phyloP scores from a whole-genome alignment of 2,113 vertebrate genomes.

The Lathamus discolor region DNA sequence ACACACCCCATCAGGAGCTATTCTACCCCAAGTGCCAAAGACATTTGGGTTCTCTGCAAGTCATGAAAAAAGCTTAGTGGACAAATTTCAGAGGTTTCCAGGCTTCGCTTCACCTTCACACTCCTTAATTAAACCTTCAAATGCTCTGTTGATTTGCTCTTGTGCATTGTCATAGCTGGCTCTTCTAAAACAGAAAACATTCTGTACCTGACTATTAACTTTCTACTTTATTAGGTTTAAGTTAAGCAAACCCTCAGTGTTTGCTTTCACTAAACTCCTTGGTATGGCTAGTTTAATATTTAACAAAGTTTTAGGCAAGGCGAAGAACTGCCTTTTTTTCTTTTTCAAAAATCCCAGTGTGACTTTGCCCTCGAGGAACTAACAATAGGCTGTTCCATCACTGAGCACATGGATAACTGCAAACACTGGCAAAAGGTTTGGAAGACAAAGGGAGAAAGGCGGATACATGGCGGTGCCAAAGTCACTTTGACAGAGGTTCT shows the following conservation, averaged over 20 bases:
- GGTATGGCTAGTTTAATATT: conserved; percentile 52
- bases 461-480: neutral
- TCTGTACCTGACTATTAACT: conserved; percentile 20
- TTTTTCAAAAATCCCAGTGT: conserved; percentile 16
- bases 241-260: conserved; percentile 28
- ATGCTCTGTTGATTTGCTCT: neutral
- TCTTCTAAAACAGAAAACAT: neutral
- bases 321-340: conserved; percentile 4
- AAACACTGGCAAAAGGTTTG: conserved; percentile 27
- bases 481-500: conserved; percentile 61
- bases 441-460: conserved; percentile 50
- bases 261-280: conserved; percentile 52
- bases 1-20: neutral
- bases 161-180: neutral
- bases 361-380: conserved; percentile 50
- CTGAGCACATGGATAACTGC: conserved; percentile 61
- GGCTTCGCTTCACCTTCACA: neutral
- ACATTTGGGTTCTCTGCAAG: neutral
- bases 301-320: conserved; percentile 48
- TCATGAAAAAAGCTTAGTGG: neutral
- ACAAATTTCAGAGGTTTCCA: neutral
- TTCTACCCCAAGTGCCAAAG: neutral
- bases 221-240: conserved; percentile 33
- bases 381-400: conserved; percentile 57
- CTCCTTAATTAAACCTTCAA: neutral